Base-by-base conservation (phyloP, 2,797 vertebrate species). In the Arremon brunneinucha region DNA sequence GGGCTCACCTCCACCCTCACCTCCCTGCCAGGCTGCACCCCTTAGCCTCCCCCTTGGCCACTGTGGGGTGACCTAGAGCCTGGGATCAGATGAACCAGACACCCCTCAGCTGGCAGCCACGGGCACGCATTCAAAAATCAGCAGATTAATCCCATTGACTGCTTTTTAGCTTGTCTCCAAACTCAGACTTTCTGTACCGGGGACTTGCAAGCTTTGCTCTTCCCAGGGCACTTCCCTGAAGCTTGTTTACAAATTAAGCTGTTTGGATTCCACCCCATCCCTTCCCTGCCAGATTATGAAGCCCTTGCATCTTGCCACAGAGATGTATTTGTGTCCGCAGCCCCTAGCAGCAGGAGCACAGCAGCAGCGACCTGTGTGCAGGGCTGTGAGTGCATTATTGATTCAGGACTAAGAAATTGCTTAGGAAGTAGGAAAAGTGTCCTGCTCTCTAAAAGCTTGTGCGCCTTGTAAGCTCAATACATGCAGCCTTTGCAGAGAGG, bases 371-470 rank as follows among this genome's bases (percentile, higher is more conserved):
- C 89, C 85, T 41, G 39, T 71, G 87, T 67, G 74, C 83, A 34
- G 62, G 90, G 67, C 59, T 65, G 80, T 5, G 65, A 98, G 98
- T 94, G 96, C 96, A 74, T 96, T 98, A 98, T 98, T 94, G 98
- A 98, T 98, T 97, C 90, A 53, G 95, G 96, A 85, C 94, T 91
- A 23, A 97, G 96, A 97, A 98, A 98, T 97, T 97, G 98, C 98
- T 97, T 98, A 98, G 97, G 96, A 97, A 95, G 97, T 89, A 97
- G 96, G 97, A 97, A 98, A 97, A 95, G 92, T 91, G 96, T 86
- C 96, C 97, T 97, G 97, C 93, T 98, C 97, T 97, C 96, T 98
- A 98, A 98, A 98, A 98, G 97, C 98, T 3, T 97, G 96, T 89
- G 97, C 26, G 93, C 90, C 93, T 95, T 55, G 68, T 75, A 81